Base-by-base conservation (phyloP, 1,140 invertebrate genomes). In the Musca domestica region DNA sequence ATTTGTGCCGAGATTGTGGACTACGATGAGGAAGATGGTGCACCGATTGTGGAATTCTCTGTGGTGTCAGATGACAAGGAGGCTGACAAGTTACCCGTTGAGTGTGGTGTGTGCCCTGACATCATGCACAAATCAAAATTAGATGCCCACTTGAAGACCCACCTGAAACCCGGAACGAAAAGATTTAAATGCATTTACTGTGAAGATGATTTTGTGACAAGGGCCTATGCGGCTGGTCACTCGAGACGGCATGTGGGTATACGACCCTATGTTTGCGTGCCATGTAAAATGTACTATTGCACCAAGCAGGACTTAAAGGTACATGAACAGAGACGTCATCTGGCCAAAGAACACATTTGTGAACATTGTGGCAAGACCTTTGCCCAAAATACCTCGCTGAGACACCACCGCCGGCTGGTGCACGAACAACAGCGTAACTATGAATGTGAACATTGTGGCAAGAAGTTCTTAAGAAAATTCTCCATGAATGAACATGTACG, bases 351-450 rank as follows among this genome's bases (percentile, higher is more conserved):
- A 66, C 76, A 78, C 56, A 75, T 77, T 15, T 78, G 76, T 23
- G 76, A 78, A 63, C 70, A 78, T 66, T 78, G 76, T 51, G 76
- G 76, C 67, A 78, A 78, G 48, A 76, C 74, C 0, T 78, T 78
- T 58, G 74, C 76, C 0, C 76, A 78, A 63, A 75, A 78, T n/a
- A 78, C 76, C 1, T 75, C 75, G 20, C 67, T 78, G 1, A 74
- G 76, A 27, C 74, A 75, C 0, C 76, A 78, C 30, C 74, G 76
- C 0, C 73, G 75, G 30, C 71, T 76, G 14, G 76, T 74, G 41
- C 76, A 78, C 58, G 76, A 78, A 47, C 76, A 78, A 61, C 76
- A 78, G 61, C 74, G 76, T 0, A 71, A 74, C 22, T 76, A 73
- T 34, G 69, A 73, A 54, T 78, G 76, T 47, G 48, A 68, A 2